These are phyloP conservation scores for Gymnarchus niloticus DNA, from an alignment of 2,113 vertebrate genomes.

Conservation along the genomic window DNA sequence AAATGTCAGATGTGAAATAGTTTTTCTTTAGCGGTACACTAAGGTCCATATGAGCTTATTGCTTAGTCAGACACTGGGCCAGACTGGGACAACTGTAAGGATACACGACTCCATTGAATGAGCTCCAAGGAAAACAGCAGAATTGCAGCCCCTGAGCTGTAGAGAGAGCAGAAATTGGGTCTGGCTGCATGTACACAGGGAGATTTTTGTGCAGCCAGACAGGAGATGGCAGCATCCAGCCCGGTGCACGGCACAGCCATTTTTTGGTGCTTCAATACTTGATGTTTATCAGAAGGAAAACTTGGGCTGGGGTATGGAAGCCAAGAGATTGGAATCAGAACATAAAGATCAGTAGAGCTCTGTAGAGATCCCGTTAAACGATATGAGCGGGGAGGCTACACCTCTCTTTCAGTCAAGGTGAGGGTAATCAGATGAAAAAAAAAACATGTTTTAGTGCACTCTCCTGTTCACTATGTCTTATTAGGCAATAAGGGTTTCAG, in stretches of 20 bases:
- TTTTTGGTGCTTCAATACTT: constrained; percentile 17
- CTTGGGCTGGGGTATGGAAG: constrained; percentile 19
- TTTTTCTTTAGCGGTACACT: constrained; percentile 2
- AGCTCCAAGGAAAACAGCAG: constrained; percentile 42
- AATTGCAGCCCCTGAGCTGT: constrained; percentile 33
- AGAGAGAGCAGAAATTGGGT: constrained; percentile 27
- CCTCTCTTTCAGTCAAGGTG: constrained; percentile 26
- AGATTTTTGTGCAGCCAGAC: constrained; percentile 27
- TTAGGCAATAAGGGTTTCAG: not conserved
- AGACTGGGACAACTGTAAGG: constrained; percentile 30
- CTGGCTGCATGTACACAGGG: constrained; percentile 33
- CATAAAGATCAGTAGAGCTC: constrained; percentile 25
- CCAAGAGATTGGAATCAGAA: constrained; percentile 28
- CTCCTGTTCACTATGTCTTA: not conserved
- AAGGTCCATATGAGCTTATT: constrained; percentile 24
- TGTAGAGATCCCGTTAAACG: constrained; percentile 27
- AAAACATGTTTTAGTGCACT: constrained; percentile 17
- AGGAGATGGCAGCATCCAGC: not conserved
- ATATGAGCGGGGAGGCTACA: constrained; percentile 30
- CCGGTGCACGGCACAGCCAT: not conserved
- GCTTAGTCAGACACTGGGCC: constrained; percentile 14
- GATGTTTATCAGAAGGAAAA: constrained; percentile 21
- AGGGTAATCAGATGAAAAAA: constrained; percentile 30
- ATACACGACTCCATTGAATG: constrained; percentile 41
- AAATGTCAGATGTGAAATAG: constrained; percentile 16